Conservation (phyloP, 1,140 invertebrate species). For the Metopolophium dirhodum region DNA sequence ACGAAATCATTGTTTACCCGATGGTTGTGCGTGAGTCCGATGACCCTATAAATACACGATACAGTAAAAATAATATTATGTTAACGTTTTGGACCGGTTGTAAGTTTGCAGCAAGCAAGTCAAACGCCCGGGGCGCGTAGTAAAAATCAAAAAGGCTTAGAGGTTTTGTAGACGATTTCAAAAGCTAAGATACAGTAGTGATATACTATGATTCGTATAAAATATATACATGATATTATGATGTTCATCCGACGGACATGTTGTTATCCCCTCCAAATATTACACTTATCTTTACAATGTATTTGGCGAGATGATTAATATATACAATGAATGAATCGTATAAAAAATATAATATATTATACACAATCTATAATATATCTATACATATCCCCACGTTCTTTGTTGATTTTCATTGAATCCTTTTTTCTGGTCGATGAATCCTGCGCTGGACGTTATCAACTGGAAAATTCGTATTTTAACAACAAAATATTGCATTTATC, state of each 20-base stretch:
- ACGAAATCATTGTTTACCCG: background rate
- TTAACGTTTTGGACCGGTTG: background rate
- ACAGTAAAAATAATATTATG: background rate
- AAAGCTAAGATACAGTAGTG: background rate
- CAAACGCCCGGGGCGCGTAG: background rate
- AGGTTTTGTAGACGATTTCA: background rate
- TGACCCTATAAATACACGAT: background rate
- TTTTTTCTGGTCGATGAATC: background rate
- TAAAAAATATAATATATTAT: too few species aligned
- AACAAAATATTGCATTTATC: background rate
- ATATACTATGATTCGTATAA: background rate
- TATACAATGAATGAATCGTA: background rate
- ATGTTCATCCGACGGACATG: background rate
- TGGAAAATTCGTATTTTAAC: background rate
- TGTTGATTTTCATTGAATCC: background rate
- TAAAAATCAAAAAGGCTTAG: background rate
- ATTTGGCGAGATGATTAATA: background rate
- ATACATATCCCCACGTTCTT: background rate
- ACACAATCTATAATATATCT: background rate
- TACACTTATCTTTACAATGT: background rate
- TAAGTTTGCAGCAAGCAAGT: background rate
- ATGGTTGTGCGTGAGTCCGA: background rate
- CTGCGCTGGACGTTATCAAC: background rate
- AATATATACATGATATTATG: background rate
- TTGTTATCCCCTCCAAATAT: background rate